Conservation (phyloP, 2,797 vertebrate species). For the Triplophysa bombifrons region DNA sequence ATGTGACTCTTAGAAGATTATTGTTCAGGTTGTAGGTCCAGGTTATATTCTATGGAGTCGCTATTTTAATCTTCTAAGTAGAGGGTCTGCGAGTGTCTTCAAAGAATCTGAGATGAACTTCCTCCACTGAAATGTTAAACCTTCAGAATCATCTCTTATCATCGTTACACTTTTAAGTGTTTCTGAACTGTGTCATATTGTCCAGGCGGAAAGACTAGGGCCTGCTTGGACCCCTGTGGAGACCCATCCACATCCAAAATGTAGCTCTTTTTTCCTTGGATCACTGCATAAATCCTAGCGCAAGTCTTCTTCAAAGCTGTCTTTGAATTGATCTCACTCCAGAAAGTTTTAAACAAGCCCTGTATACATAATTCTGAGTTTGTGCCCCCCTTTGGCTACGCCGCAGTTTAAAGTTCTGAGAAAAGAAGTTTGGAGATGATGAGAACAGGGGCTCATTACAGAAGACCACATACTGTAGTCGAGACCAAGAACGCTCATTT, state of each 20-base stretch:
- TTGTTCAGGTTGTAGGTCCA: too few relatives aligned
- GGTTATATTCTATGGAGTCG: not conserved
- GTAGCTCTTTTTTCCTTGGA: conserved; percentile 27
- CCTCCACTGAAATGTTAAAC: not conserved
- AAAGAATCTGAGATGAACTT: not conserved
- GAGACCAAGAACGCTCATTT: not conserved
- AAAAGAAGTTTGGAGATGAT: conserved; percentile 37
- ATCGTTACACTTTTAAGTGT: not conserved
- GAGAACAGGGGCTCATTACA: conserved; percentile 6
- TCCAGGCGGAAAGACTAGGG: not conserved
- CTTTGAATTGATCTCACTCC: conserved; percentile 61
- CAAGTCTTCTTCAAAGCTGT: conserved; percentile 45
- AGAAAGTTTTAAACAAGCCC: conserved; percentile 60
- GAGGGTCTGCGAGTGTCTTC: not conserved
- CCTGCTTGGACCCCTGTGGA: not conserved
- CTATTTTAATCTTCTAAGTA: not conserved
- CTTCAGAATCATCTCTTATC: not conserved
- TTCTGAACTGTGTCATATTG: not conserved
- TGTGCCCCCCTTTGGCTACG: conserved; percentile 64
- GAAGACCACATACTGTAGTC: not conserved
- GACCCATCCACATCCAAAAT: conserved; percentile 11
- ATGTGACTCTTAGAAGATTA: too few relatives aligned
- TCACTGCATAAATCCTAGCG: conserved; percentile 26
- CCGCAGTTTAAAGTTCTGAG: conserved; percentile 68
- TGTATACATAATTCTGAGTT: conserved; percentile 72